Evolutionary conservation across 2,797 vertebrate genomes (phyloP).

Genomic region (Crocodylus rhombifer): DNA sequence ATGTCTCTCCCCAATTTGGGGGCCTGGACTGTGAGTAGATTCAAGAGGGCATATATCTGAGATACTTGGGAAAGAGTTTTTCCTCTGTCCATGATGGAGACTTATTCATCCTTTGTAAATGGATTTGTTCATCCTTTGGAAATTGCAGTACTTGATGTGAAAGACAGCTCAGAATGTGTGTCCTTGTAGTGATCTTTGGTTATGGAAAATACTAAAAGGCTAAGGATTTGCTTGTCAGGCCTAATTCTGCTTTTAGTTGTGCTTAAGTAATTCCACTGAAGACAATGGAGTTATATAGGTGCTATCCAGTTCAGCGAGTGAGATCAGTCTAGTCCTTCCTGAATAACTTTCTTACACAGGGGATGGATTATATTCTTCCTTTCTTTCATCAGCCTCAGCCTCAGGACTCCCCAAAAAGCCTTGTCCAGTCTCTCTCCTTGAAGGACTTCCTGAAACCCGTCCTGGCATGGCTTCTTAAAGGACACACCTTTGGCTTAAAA

Average conservation of each 20-base stretch:
- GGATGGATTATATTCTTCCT: not conserved
- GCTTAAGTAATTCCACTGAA: not conserved
- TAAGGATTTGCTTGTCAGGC: not conserved
- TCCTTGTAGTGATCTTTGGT: not conserved
- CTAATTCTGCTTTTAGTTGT: not conserved
- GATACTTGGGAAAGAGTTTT: not conserved
- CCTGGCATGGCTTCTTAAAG: too few species aligned
- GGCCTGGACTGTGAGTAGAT: accelerated
- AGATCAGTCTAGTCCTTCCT: not conserved
- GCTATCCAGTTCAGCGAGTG: not conserved
- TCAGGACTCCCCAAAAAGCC: too few species aligned
- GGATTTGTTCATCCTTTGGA: not conserved
- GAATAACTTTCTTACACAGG: not conserved
- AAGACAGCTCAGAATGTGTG: too few species aligned
- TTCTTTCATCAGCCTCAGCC: not conserved
- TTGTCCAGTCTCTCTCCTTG: too few species aligned
- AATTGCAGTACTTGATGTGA: not conserved
- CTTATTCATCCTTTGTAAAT: not conserved
- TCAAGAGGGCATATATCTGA: not conserved
- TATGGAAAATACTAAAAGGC: not conserved
- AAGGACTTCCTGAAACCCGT: too few species aligned
- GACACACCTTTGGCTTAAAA: too few species aligned
- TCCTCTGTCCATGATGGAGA: not conserved
- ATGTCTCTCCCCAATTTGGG: not conserved
- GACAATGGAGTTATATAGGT: not conserved